Conservation (phyloP, 2,113 vertebrate species). For the Silurus meridionalis region DNA sequence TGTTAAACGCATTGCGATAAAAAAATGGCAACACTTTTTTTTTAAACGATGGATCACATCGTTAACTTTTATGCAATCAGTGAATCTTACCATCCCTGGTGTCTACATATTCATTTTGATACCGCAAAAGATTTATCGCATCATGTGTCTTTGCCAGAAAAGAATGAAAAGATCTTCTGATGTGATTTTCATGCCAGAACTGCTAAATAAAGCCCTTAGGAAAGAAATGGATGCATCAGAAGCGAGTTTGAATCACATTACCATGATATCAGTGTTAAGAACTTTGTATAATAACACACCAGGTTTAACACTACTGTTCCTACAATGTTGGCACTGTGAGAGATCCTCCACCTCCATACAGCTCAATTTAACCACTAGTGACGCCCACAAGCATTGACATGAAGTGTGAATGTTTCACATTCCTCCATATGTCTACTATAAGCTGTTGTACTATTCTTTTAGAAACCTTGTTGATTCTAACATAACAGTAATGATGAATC, state of each 20-base stretch:
- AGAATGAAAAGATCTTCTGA: neutral
- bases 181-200: neutral
- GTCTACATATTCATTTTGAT: neutral
- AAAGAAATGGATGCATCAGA: neutral
- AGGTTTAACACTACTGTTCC: neutral
- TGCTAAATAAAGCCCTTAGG: neutral
- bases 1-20: too few species aligned
- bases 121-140: neutral
- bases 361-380: neutral
- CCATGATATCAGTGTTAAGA: conserved; percentile 2
- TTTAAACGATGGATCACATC: too few species aligned
- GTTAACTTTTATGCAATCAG: neutral
- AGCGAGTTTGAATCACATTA: neutral
- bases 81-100: too few species aligned
- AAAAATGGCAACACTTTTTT: too few species aligned
- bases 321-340: neutral
- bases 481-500: neutral
- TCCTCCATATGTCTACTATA: neutral
- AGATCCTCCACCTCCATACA: neutral
- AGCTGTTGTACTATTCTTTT: neutral
- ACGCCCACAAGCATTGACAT: neutral
- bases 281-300: neutral
- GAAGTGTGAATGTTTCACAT: neutral
- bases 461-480: neutral
- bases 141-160: conserved; percentile 3